Evolutionary conservation across 2,888 invertebrate species (phyloP), one percentile per base, ranked within the genome.

Genomic region (Sturmia bella): DNA sequence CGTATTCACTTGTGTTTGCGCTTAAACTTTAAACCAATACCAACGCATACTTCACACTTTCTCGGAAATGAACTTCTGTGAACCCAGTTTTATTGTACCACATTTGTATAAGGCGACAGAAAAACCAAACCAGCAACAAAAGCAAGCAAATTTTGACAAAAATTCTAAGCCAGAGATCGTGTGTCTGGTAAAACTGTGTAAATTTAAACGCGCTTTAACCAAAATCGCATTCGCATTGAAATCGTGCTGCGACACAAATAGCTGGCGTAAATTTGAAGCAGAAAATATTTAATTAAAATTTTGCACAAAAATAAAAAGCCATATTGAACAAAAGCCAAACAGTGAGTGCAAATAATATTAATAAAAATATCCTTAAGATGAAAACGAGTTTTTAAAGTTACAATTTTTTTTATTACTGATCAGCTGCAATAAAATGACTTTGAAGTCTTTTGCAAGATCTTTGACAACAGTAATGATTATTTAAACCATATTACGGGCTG

Each of bases 121-220:
- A 57, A 37, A n/a, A n/a, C n/a, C 12, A 45, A 32, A 9, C 3
- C 32, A 32, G 32, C 32, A 7, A 32, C 32, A 32, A 48, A 57
- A 69, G 27, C 19, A 57, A 69, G 27, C 19, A 69, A 19, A 57
- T 32, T 57, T 57, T 32, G 21, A 6, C 15, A 37, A 69, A 45
- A 57, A 45, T 70, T 45, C 45, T 70, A 57, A 59, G 41, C 39
- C 48, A 59, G 39, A 48, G 70, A 59, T 57, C 32, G 27, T 6
- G 32, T 69, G 17, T 59, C 39, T 70, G 59, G 37, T 48, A 48
- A 43, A 61, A 61, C 13, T 43, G 43, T 45, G 27, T 32, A 63
- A 59, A 59, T 50, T 50, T 13, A 24, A 48, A 48, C 59, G n/a
- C 59, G 59, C 59, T 15, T 59, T 39, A 59, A 59, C 12, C 24